phyloP scores from a whole-genome alignment of 2,113 vertebrate genomes.

The Climacteris rufus region DNA sequence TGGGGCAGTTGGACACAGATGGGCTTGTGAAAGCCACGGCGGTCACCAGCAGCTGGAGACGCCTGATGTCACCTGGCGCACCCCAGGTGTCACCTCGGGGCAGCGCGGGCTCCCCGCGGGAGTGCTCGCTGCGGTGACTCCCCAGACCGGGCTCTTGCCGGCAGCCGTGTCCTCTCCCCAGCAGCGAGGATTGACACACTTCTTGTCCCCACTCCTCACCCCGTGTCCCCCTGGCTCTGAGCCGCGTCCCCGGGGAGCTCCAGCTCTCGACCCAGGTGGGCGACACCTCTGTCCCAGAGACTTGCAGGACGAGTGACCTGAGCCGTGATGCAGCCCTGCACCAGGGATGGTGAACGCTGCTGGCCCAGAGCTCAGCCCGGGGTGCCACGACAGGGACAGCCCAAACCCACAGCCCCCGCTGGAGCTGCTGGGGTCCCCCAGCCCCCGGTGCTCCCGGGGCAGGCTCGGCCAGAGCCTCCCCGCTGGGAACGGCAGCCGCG shows the following conservation, averaged over 20 bases:
- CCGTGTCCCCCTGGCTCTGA: not conserved
- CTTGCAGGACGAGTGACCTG: fast-evolving
- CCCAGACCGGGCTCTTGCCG: not conserved
- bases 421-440: not conserved
- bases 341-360: fast-evolving
- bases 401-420: fast-evolving
- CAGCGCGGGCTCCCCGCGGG: not conserved
- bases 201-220: not conserved
- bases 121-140: not conserved
- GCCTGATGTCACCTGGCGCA: not conserved
- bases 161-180: not conserved
- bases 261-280: not conserved
- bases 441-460: fast-evolving
- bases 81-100: not conserved
- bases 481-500: fast-evolving
- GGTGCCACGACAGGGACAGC: fast-evolving
- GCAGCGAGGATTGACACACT: fast-evolving
- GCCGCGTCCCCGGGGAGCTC: fast-evolving
- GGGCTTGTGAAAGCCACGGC: not conserved
- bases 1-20: fast-evolving
- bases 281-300: fast-evolving
- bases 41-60: fast-evolving
- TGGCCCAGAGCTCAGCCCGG: not conserved
- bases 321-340: fast-evolving
- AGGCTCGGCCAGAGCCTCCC: not conserved